Evolutionary conservation across 2,888 invertebrate species (phyloP), one percentile per base, ranked within the genome.

Genomic region (Cephus pulcher): DNA sequence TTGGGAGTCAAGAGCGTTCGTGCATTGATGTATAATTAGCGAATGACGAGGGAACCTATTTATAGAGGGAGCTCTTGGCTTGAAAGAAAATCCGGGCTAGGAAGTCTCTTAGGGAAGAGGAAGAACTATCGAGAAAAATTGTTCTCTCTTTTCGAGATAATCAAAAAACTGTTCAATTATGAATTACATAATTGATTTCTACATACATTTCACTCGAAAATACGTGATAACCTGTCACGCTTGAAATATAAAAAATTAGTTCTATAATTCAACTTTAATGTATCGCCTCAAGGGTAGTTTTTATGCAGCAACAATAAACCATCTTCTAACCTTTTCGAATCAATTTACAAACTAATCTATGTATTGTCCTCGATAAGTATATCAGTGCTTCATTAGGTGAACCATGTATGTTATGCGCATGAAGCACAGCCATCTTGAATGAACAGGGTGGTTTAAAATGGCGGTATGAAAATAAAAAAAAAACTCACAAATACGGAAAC

Each of bases 21-120:
- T 81, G 85, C 85, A 87, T 85, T 84, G 84, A 83, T 84, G 83
- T 91, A 91, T 90, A 90, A 91, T 91, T 91, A 91, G 91, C 88
- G 83, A 87, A 84, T 86, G 84, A 84, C 86, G 88, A 87, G 88
- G 88, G 79, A 83, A 84, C 82, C 85, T 89, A 89, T 89, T 89
- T 87, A 85, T 89, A 89, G 89, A 85, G 87, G 86, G 88, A 89
- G 89, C 88, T 88, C 88, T 89, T 87, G 86, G 87, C 89, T 89
- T 73, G 79, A 78, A 33, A 75, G 79, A 80, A 37, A 75, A 75
- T 75, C 77, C 80, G 82, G 82, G 80, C 80, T 80, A 74, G 74
- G n/a, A 73, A 40, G 33, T 35, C 68, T 56, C 56, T 23, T 9
- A 23, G 23, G 56, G 23, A 56, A 56, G 9, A 56, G 56, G 56